phyloP scores from a whole-genome alignment of 2,113 vertebrate species.

The Collichthys lucidus region DNA sequence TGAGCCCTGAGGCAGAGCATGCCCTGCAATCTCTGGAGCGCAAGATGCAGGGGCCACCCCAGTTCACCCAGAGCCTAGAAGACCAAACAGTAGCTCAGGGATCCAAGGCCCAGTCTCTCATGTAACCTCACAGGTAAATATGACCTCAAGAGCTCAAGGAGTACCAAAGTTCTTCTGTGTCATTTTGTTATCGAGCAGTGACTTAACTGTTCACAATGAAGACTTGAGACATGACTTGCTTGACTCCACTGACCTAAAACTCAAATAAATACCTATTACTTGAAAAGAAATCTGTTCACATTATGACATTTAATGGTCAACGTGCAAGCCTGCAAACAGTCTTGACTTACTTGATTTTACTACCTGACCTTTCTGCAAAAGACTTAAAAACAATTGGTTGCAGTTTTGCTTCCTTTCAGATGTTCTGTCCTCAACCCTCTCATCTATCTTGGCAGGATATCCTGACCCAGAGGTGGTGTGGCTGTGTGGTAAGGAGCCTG shows the following conservation, averaged over 20 bases:
- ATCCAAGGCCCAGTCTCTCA: constrained; percentile 68
- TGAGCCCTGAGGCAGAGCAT: constrained; percentile 74
- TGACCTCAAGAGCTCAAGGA: not conserved
- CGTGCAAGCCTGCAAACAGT: too few relatives aligned
- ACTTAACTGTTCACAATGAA: too few relatives aligned
- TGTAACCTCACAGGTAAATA: constrained; percentile 80
- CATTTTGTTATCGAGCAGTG: not conserved
- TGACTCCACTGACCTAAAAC: too few relatives aligned
- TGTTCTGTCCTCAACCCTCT: not conserved
- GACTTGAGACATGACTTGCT: too few relatives aligned
- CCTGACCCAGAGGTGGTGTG: constrained; percentile 87
- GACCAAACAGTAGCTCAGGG: constrained; percentile 71
- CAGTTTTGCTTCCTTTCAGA: not conserved
- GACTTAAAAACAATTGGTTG: not conserved
- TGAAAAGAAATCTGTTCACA: too few relatives aligned
- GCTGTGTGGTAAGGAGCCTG: constrained; percentile 75
- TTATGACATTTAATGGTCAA: too few relatives aligned
- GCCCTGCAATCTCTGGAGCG: constrained; percentile 75
- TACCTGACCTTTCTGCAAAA: not conserved
- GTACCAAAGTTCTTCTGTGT: not conserved
- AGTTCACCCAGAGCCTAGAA: constrained; percentile 65
- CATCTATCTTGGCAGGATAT: constrained; percentile 75
- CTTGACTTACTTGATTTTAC: not conserved
- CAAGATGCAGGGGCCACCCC: constrained; percentile 73
- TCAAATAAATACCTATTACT: too few relatives aligned